Evolutionary conservation across 92 coral and sea anemone genomes (phyloP), one percentile per base, ranked within the genome.

Genomic region (Phenganax subtilis): DNA sequence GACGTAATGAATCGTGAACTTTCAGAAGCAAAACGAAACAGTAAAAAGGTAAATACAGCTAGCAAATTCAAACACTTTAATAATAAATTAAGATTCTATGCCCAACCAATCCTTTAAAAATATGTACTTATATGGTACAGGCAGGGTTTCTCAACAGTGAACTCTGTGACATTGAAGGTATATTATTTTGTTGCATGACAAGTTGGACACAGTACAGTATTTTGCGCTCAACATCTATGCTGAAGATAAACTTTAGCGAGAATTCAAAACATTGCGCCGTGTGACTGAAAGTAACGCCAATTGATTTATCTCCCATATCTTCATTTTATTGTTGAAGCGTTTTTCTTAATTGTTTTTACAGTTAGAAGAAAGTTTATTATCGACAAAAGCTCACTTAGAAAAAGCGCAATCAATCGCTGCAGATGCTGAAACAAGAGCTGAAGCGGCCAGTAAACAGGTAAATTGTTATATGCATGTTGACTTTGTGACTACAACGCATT

Each of bases 391-490:
- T 62, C 25, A 20, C 44, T 55, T 86, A 1, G 86, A 83, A 44
- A 94, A 92, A 85, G 89, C 91, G 59, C 96, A 94, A 80, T 92
- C 89, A 80, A 87, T 94, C 85, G 96, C 88, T 0, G 91, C 90
- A 3, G 97, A 94, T 75, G 91, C 98, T 16, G 97, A 94, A 80
- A 90, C 98, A 15, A 86, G 98, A 27, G 97, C 98, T 10, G 98
- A 94, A 54, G 96, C 96, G 4, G 96, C 98, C 54, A 94, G 98
- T 81, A 65, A 89, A 66, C 98, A 94, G 97, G 98, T 91, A 12
- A 0, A 61, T 15, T 61, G 14, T 61, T 44, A 9, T 37, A 37
- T 37, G 47, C 47, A 37, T 37, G 47, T 37, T 37, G 3, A 37
- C 47, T 37, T 37, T 5, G 47, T 37, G 47, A 66, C 51, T 27